Conservation (phyloP, 2,797 vertebrate genomes). For the Lophotriccus pileatus region DNA sequence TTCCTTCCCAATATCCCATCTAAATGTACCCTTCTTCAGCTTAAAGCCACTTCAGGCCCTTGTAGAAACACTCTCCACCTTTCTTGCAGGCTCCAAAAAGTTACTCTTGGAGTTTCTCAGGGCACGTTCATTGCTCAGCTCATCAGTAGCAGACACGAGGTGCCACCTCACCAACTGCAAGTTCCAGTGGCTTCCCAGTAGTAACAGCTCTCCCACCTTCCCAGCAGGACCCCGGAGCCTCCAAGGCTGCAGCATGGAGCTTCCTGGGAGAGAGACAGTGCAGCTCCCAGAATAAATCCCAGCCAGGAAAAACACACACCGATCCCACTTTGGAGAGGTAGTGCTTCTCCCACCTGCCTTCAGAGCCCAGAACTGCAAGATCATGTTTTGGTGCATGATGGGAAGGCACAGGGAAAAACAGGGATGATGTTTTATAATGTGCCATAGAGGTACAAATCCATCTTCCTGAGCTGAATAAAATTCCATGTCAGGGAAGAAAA, state of each 20-base stretch:
- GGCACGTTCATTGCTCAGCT: not conserved
- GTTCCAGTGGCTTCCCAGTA: not conserved
- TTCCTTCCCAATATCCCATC: not conserved
- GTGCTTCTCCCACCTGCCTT: not conserved
- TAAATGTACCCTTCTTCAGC: not conserved
- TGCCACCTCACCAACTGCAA: not conserved
- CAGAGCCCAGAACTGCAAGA: not conserved
- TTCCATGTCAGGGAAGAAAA: not conserved
- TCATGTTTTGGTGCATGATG: not conserved
- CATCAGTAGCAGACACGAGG: fast-evolving
- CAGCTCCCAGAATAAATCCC: not conserved
- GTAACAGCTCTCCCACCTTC: not conserved
- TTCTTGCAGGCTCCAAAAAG: not conserved
- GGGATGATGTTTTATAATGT: not conserved
- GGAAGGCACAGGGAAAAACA: not conserved
- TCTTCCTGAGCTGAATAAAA: not conserved
- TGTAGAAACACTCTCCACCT: not conserved
- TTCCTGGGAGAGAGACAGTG: not conserved
- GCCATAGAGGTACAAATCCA: not conserved
- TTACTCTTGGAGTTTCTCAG: not conserved
- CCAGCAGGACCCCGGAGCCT: fast-evolving
- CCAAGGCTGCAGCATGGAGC: not conserved
- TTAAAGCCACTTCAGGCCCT: not conserved
- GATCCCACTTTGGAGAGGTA: not conserved
- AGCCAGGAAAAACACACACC: not conserved